Conservation (phyloP, 2,797 vertebrate genomes). For the Capromys pilorides region DNA sequence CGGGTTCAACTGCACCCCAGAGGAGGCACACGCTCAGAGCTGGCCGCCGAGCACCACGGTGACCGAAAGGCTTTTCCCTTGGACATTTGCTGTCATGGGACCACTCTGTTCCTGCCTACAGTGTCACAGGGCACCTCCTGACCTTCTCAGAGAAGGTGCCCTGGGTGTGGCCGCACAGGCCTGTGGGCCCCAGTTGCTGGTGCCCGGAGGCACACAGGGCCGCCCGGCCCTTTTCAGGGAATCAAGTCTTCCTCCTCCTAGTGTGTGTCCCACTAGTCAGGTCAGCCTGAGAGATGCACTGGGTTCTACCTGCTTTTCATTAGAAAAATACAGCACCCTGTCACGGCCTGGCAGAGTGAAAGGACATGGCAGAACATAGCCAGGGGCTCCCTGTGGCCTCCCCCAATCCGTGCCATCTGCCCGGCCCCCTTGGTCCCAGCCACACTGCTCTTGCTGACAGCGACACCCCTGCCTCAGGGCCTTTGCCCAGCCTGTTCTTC, state of each 20-base stretch:
- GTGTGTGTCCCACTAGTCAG: no score
- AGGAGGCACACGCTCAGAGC: rapidly evolving
- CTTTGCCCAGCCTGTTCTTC: not conserved
- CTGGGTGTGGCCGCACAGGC: not conserved
- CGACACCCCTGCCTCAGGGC: not conserved
- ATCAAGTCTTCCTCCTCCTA: rapidly evolving
- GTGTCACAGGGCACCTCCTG: not conserved
- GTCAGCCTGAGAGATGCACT: not conserved
- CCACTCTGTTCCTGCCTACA: not conserved
- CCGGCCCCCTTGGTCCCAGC: not conserved
- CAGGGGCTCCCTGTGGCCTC: not conserved
- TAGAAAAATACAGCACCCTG: not conserved
- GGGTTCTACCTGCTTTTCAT: not conserved
- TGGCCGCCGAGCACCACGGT: rapidly evolving
- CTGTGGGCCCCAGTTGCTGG: not conserved
- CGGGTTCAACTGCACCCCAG: rapidly evolving
- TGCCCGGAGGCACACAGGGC: rapidly evolving
- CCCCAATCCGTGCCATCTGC: rapidly evolving
- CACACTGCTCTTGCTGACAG: not conserved
- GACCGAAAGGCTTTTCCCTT: not conserved
- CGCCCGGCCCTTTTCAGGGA: no score
- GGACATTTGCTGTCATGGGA: rapidly evolving
- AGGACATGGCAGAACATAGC: not conserved
- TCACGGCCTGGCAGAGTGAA: not conserved
- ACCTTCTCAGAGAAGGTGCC: not conserved